These are phyloP conservation scores for Microtus californicus DNA, from an alignment of 2,797 vertebrate genomes.

Conservation along the genomic window DNA sequence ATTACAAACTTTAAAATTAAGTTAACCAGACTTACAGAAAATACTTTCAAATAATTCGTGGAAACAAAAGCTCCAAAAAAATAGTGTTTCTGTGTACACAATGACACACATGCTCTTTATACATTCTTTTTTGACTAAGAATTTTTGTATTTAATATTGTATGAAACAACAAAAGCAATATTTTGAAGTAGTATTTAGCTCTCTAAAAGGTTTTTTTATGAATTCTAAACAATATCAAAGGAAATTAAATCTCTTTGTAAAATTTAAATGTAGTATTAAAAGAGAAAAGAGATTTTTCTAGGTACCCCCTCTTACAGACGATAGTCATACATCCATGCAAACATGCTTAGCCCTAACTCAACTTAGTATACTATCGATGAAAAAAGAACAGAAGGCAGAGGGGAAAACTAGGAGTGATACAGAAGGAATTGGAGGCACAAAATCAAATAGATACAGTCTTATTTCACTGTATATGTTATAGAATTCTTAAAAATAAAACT, in stretches of 20 bases:
- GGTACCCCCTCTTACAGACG: background rate
- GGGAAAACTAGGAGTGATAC: too few species aligned
- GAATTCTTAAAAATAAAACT: background rate
- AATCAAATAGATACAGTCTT: background rate
- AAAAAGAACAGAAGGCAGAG: background rate
- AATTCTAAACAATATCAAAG: conserved; percentile 4
- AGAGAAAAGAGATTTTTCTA: background rate
- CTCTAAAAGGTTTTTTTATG: background rate
- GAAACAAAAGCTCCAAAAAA: background rate
- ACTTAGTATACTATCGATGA: background rate
- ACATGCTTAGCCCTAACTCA: background rate
- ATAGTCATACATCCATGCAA: background rate
- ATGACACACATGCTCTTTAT: background rate
- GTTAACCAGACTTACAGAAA: background rate
- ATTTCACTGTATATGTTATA: background rate
- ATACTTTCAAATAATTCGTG: background rate
- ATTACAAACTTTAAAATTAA: background rate
- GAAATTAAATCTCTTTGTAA: background rate
- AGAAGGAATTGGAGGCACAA: background rate
- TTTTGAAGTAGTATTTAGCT: background rate
- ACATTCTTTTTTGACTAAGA: background rate
- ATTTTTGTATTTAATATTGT: background rate
- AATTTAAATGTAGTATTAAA: background rate
- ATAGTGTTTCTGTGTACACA: background rate
- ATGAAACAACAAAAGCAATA: background rate